phyloP scores from a whole-genome alignment of 1,140 invertebrate species.

The Trypoxylus dichotomus region DNA sequence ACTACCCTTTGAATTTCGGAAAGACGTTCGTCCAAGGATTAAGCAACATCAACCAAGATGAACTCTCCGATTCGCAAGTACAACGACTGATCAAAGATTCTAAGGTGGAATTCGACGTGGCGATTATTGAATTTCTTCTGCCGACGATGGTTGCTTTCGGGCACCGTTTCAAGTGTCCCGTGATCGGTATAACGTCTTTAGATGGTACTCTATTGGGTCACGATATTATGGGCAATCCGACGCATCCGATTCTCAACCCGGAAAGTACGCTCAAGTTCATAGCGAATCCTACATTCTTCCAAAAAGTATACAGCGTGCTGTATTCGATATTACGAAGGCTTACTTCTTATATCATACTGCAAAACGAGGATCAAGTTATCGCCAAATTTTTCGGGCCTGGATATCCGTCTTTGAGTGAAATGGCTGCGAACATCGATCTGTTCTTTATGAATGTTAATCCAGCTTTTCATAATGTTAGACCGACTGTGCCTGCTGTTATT shows the following conservation, averaged over 20 bases:
- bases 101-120: constrained; percentile 32
- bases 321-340: constrained; percentile 35
- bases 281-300: constrained; percentile 50
- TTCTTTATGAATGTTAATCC: constrained; percentile 58
- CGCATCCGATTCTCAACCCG: constrained; percentile 55
- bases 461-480: constrained; percentile 52
- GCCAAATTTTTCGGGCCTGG: constrained; percentile 53
- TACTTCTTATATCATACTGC: constrained; percentile 31
- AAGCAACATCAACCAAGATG: constrained; percentile 17
- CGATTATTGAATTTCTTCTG: constrained; percentile 41
- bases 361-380: constrained; percentile 47
- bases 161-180: constrained; percentile 42
- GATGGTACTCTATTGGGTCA: constrained; percentile 36
- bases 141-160: constrained; percentile 37
- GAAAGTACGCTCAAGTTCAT: constrained; percentile 45
- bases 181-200: constrained; percentile 45
- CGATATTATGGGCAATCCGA: constrained; percentile 51
- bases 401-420: constrained; percentile 52
- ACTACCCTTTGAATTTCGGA: constrained; percentile 19
- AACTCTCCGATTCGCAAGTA: constrained; percentile 35
- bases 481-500: constrained; percentile 54
- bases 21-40: not conserved
- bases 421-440: constrained; percentile 56
- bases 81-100: constrained; percentile 36
- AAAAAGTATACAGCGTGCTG: constrained; percentile 50